These are phyloP conservation scores for Mus caroli DNA, from an alignment of 2,797 vertebrate species.

Conservation along the genomic window DNA sequence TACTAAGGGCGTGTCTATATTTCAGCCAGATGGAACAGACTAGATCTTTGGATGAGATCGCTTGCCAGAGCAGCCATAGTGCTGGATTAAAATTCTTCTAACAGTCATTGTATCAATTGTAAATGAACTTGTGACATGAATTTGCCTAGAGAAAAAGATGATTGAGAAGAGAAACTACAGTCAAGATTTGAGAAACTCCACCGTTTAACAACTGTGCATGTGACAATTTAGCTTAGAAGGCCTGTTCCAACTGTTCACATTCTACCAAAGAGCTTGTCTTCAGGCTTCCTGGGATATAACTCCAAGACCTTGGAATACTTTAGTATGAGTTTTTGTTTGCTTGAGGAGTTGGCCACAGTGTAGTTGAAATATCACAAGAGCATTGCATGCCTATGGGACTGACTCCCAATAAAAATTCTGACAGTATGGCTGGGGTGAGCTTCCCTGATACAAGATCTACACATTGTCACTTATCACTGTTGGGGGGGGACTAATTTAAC, in stretches of 20 bases:
- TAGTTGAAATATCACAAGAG: background rate
- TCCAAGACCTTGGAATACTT: background rate
- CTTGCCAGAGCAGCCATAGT: background rate
- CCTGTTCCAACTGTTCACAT: constrained; percentile 3
- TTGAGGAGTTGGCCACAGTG: background rate
- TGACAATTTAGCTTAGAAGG: constrained; percentile 10
- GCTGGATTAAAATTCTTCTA: background rate
- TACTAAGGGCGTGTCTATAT: background rate
- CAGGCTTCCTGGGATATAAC: constrained; percentile 8
- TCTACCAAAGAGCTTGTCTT: constrained; percentile 28
- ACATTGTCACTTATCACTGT: background rate
- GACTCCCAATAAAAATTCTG: background rate
- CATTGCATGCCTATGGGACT: background rate
- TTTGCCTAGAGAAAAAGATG: background rate
- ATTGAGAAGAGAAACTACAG: background rate
- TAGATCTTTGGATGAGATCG: background rate
- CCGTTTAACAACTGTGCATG: background rate
- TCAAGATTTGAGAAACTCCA: background rate
- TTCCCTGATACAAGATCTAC: background rate
- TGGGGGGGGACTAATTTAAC: background rate
- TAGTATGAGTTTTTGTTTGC: background rate
- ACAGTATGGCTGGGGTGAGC: background rate
- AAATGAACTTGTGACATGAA: background rate
- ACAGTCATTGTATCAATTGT: background rate
- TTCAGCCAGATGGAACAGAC: background rate